Base-by-base conservation (phyloP, 2,888 invertebrate genomes). In the Digitonthophagus gazella region DNA sequence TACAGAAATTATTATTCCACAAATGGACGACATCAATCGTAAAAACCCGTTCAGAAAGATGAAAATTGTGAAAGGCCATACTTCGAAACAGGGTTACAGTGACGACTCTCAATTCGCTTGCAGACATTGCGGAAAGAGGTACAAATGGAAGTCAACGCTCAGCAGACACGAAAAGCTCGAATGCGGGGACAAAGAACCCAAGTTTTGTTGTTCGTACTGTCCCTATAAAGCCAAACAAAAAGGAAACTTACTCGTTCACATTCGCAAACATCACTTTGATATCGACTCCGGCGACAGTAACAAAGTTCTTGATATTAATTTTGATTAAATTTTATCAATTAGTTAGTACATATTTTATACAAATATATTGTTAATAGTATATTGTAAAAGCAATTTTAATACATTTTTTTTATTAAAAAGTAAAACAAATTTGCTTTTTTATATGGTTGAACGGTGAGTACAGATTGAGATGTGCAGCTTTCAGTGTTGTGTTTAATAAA, bases 111-210 rank as follows among this genome's bases (percentile, higher is more conserved):
- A 89, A 78, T 92, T 91, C 82, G 86, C 90, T 66, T 92, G 92
- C 79, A 86, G 91, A 66, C 91, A 91, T 79, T 93, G 93, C 83
- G 93, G 93, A 72, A 93, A 93, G 81, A 87, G 90, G 74, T 93
- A 93, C 82, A 92, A 93, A 78, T 93, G 93, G 93, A 93, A 91
- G 83, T 92, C 92, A 67, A 93, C 93, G 69, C 86, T 93, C 85
- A 93, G 92, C 82, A 91, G 92, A 73, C 92, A 93, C 83, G 93
- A 92, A 82, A 91, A 89, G 84, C 92, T 93, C 71, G 93, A 93
- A 83, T 93, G 93, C 82, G 81, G 93, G 56, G 93, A 92, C 72
- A 93, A 93, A 80, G 90, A 92, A 72, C 93, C 93, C 0, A 87
- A 90, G 72, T 93, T 92, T 83, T 90, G 91, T 72, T 93, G 93